These are phyloP conservation scores for Platycheirus rosarum DNA, from an alignment of 2,888 invertebrate species.

Conservation along the genomic window DNA sequence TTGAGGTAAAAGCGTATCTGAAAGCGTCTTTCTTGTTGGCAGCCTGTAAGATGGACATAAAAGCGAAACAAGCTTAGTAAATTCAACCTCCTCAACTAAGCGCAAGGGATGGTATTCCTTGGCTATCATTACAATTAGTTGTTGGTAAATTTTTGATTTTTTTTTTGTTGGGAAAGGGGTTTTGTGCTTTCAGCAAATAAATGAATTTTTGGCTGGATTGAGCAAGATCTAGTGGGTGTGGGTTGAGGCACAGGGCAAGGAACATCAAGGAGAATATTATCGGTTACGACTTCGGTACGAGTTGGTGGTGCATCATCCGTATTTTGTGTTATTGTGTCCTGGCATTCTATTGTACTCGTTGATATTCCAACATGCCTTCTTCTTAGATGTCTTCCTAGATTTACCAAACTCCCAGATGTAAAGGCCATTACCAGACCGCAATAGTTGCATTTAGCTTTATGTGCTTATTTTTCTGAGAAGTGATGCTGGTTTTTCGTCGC, in stretches of 20 bases:
- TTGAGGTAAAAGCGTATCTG: constrained; percentile 14
- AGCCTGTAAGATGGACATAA: constrained; percentile 28
- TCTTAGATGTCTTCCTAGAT: constrained; percentile 24
- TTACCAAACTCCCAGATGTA: constrained; percentile 19
- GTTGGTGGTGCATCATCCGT: not conserved
- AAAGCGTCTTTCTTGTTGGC: constrained; percentile 21
- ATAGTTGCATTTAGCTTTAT: constrained; percentile 32
- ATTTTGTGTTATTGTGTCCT: constrained; percentile 3
- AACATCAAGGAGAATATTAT: not conserved
- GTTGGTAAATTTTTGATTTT: too few species aligned
- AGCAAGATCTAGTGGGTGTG: not conserved
- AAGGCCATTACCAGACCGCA: constrained; percentile 8
- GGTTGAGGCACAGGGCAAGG: not conserved
- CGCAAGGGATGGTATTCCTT: too few species aligned
- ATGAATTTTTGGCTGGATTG: constrained; percentile 15
- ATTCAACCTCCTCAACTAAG: too few species aligned
- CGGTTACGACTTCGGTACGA: not conserved
- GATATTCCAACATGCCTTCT: constrained; percentile 28
- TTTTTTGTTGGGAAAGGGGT: too few species aligned
- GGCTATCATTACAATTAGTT: too few species aligned
- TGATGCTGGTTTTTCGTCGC: constrained; percentile 23
- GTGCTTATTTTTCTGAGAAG: constrained; percentile 16
- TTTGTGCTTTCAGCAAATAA: constrained; percentile 21
- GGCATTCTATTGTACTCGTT: constrained; percentile 8
- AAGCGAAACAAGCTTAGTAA: constrained; percentile 15